Conservation (phyloP, 2,113 vertebrate genomes). For the Ursus arctos region DNA sequence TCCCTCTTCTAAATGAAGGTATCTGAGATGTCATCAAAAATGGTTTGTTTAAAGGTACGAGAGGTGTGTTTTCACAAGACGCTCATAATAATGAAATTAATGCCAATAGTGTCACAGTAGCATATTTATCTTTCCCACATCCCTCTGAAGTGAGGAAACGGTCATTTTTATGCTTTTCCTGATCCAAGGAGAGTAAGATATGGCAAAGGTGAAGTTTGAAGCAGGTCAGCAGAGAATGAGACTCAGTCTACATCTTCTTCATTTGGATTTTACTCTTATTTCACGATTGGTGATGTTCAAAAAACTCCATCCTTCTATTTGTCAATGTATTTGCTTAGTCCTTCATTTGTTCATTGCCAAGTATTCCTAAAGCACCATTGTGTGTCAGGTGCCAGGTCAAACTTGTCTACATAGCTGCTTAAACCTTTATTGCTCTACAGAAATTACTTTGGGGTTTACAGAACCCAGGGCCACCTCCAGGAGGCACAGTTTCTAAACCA, state of each 20-base stretch:
- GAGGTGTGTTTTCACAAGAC: background rate
- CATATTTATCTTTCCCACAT: background rate
- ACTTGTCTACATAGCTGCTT: background rate
- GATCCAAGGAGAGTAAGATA: background rate
- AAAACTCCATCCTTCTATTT: background rate
- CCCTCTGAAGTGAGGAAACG: background rate
- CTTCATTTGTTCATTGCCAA: background rate
- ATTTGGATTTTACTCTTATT: background rate
- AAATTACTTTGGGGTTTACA: background rate
- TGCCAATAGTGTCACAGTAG: background rate
- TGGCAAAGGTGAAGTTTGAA: background rate
- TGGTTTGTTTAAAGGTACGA: background rate
- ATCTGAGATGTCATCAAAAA: background rate
- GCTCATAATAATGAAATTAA: background rate
- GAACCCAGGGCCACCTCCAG: background rate
- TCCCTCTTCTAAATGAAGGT: background rate
- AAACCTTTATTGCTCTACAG: background rate
- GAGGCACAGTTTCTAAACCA: background rate
- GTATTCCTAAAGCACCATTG: background rate
- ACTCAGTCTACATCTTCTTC: background rate
- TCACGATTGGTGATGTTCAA: background rate
- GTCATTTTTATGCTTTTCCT: slow-evolving; percentile 3
- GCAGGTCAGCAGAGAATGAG: background rate
- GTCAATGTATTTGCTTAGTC: background rate
- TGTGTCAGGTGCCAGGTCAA: background rate